Base-by-base conservation (phyloP, 2,797 vertebrate species). In the Tragopan temminckii region DNA sequence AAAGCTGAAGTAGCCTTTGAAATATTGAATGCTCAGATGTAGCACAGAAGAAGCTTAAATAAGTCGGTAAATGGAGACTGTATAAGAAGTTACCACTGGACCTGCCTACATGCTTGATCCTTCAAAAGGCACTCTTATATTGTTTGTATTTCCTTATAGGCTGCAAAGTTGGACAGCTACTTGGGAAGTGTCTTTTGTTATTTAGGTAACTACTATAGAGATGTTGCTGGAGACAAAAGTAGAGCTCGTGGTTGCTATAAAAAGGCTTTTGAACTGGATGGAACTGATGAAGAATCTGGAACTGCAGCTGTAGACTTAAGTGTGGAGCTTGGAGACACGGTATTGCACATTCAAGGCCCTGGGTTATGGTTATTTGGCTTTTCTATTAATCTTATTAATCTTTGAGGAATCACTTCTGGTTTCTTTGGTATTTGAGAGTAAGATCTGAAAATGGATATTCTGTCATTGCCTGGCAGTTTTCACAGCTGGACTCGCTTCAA, bases 201-300 rank as follows among this genome's bases (percentile, higher is more conserved):
- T 96, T 98, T 99, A 83, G 99, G 99, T 31, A 98, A 99, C 97
- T 99, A 98, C 96, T 99, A 99, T 94, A 98, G 97, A 88, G 98
- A 98, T 67, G 92, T 99, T 74, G 98, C 96, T 59, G 98, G 97
- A 88, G 99, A 99, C 96, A 97, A 67, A 88, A 98, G 85, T 52
- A 98, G 99, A 96, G 99, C 99, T 76, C 98, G 98, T 52, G 99
- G 99, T 52, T 99, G 99, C 97, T 99, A 99, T 93, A 99, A 98
- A 96, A 99, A 98, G 96, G 99, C 99, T 33, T 99, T 99, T 97
- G 99, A 99, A 74, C 93, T 99, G 94, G 98, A 99, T 96, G 90
- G 87, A 68, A 93, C 89, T 0, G 98, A 99, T 96, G 97, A 96
- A 9, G 98, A 99, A 87, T 98, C 99, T 63, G 99, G 99, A 91